Evolutionary conservation across 2,797 vertebrate species (phyloP), one percentile per base, ranked within the genome.

Genomic region (Microchirus variegatus): DNA sequence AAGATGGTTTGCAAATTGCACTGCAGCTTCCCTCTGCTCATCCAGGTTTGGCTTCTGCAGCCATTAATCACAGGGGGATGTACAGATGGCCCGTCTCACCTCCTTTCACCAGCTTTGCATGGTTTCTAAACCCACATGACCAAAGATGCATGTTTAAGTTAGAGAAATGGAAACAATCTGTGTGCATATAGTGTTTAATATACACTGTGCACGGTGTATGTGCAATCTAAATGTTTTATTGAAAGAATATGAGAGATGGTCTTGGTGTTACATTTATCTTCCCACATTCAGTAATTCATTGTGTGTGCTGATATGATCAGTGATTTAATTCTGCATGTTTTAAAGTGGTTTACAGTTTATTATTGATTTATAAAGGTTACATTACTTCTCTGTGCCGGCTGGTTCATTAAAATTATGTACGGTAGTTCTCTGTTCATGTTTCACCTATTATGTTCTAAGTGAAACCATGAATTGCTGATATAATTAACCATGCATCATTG

Each of bases 11-110:
- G 2, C 22, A 9, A 51, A 13, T 51, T 53, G 42, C 1, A 0
- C 38, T 9, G n/a, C 56, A 14, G 10, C 9, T 11, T 41, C 16
- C 37, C 41, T 36, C 43, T 18, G 31, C 43, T 22, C 54, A 18
- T 41, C 40, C 56, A 40, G 46, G 41, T 38, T 19, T 1, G 13
- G 31, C 57, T 52, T 62, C 45, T 53, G 57, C 54, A 49, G 44
- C 65, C 63, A 70, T 85, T 77, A 66, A 78, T 84, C 75, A 77
- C 59, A 38, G 37, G n/a, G 42, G 40, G 49, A 67, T 57, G 53
- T 63, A 26, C 58, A 67, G 73, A 64, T 70, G 73, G 62, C 54
- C 45, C 52, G 2, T 9, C 37, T 77, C 52, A 8, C 61, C 55
- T 60, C 59, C 54, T 67, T 6, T 2, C 45, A 40, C 40, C 22